phyloP scores from a whole-genome alignment of 2,113 vertebrate genomes.

The Carassius carassius region DNA sequence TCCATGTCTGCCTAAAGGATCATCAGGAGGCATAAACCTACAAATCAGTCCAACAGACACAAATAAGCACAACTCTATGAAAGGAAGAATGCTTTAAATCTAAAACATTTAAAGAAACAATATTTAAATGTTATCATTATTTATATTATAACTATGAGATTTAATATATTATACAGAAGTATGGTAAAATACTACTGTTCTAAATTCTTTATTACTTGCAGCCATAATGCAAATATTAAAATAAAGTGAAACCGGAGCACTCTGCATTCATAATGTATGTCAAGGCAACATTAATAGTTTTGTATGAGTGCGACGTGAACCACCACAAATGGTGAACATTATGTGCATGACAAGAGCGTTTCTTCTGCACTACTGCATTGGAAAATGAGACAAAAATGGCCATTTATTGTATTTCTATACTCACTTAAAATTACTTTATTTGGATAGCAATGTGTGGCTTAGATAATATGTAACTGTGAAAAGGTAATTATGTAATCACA shows the following conservation, averaged over 20 bases:
- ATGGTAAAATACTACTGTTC: neutral
- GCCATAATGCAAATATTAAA: neutral
- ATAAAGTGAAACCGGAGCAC: neutral
- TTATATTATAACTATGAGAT: neutral
- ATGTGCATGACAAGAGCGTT: neutral
- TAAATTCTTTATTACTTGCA: neutral
- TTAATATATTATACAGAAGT: neutral
- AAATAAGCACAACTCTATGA: neutral
- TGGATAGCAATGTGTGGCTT: neutral
- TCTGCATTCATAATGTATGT: neutral
- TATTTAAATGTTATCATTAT: neutral
- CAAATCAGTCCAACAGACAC: constrained; percentile 34
- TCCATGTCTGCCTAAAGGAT: constrained; percentile 95
- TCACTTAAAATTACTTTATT: neutral
- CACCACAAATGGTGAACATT: neutral
- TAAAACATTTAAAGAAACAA: neutral
- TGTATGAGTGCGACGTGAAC: neutral
- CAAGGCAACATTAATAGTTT: neutral
- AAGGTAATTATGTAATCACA: neutral
- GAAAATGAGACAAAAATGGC: neutral
- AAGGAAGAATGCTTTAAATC: neutral
- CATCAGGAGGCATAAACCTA: constrained; percentile 99
- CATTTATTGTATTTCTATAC: neutral
- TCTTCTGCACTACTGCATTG: neutral
- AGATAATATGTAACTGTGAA: neutral